These are phyloP conservation scores for Ctenodactylus gundi DNA, from an alignment of 2,113 vertebrate genomes.

Conservation along the genomic window DNA sequence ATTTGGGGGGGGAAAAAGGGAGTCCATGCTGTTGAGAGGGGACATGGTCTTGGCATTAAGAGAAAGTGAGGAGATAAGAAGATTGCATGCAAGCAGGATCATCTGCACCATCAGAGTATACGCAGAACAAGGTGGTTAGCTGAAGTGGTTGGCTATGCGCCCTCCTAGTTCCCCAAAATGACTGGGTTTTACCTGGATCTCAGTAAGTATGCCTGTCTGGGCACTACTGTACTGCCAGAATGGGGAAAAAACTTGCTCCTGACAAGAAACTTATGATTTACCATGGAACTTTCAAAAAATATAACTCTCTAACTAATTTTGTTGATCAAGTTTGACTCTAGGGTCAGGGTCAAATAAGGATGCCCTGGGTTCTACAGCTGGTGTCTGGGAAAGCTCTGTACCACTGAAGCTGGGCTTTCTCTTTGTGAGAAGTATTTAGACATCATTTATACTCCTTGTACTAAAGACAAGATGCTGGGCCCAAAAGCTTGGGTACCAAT, in stretches of 20 bases:
- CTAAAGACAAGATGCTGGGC: neutral
- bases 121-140: too few relatives aligned
- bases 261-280: neutral
- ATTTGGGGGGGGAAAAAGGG: neutral
- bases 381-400: neutral
- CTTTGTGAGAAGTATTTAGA: neutral
- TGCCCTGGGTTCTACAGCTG: neutral
- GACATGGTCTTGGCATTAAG: neutral
- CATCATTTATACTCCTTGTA: rapidly evolving
- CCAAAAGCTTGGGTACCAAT: too few relatives aligned
- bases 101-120: neutral
- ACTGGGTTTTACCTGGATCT: neutral
- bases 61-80: neutral
- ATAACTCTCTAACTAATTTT: neutral
- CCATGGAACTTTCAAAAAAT: neutral
- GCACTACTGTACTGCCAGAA: neutral
- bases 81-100: neutral
- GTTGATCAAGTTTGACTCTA: neutral
- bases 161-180: neutral
- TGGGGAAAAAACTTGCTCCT: neutral
- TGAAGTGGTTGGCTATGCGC: rapidly evolving
- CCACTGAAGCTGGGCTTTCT: neutral
- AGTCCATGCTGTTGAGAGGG: rapidly evolving
- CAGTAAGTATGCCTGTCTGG: neutral
- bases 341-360: neutral